phyloP scores from a whole-genome alignment of 2,797 vertebrate species.

The Phrynocephalus vlangalii region DNA sequence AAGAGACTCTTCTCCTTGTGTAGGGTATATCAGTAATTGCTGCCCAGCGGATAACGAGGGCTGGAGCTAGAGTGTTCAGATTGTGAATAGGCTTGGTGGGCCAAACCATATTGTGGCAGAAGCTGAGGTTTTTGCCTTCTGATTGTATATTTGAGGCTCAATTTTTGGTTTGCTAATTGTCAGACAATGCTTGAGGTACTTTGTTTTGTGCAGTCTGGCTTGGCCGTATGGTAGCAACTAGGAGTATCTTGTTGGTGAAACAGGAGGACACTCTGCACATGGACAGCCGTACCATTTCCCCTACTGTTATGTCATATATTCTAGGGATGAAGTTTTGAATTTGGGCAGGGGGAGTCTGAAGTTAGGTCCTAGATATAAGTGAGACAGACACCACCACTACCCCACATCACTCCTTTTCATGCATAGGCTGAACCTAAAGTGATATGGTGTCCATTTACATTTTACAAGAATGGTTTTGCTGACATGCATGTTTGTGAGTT shows the following conservation, averaged over 20 bases:
- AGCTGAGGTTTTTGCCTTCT: not conserved
- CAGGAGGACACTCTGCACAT: not conserved
- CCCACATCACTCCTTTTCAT: no score
- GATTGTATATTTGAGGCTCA: not conserved
- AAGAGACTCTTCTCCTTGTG: not conserved
- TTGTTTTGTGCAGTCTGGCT: not conserved
- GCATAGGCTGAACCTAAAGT: not conserved
- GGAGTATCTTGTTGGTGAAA: not conserved
- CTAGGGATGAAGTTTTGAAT: not conserved
- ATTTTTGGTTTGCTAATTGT: not conserved
- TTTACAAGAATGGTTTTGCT: not conserved
- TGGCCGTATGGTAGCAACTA: not conserved
- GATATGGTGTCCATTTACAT: not conserved
- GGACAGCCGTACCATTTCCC: not conserved
- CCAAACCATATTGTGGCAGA: not conserved
- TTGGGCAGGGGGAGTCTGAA: not conserved
- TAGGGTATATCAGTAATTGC: not conserved
- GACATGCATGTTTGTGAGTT: not conserved
- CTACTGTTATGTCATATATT: not conserved
- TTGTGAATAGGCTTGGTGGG: not conserved
- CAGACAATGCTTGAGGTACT: not conserved
- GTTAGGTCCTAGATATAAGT: not conserved
- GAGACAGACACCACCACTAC: not conserved
- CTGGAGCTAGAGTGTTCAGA: not conserved
- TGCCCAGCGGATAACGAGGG: not conserved